Percentiles rank a stretch among this genome's conserved stretches.
Conservation (phyloP, 2,888 invertebrate species). For the Synanthedon myopaeformis region DNA sequence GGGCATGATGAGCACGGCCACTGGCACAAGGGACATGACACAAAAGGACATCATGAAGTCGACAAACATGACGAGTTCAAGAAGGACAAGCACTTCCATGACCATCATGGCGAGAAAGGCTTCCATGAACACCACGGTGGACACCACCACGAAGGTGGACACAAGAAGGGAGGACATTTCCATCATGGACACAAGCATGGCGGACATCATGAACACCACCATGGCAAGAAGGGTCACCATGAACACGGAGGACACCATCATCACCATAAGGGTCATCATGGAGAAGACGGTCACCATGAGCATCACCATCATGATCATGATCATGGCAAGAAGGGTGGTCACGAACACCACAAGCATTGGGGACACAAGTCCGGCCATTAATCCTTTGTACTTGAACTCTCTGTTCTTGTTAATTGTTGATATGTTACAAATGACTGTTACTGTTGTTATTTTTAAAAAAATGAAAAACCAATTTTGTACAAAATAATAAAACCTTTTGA, state of each 20-base stretch:
- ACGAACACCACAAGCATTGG: slow-evolving; percentile 84
- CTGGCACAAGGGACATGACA: slow-evolving; percentile 86
- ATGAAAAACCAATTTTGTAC: slow-evolving; percentile 13
- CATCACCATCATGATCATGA: slow-evolving; percentile 79
- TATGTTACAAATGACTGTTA: slow-evolving; percentile 17
- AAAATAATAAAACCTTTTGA: slow-evolving; percentile 7
- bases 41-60: slow-evolving; percentile 85
- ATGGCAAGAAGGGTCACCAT: slow-evolving; percentile 82
- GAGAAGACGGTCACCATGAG: slow-evolving; percentile 80
- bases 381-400: slow-evolving; percentile 16
- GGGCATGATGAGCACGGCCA: slow-evolving; percentile 71
- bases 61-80: slow-evolving; percentile 87
- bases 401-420: slow-evolving; percentile 39
- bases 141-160: slow-evolving; percentile 80
- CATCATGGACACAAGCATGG: slow-evolving; percentile 84
- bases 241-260: slow-evolving; percentile 83
- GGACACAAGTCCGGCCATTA: slow-evolving; percentile 71
- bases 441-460: slow-evolving; percentile 26
- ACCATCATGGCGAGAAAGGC: slow-evolving; percentile 83
- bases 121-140: slow-evolving; percentile 83
- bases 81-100: slow-evolving; percentile 87
- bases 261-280: slow-evolving; percentile 82
- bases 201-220: slow-evolving; percentile 80
- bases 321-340: slow-evolving; percentile 83
- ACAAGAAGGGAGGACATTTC: slow-evolving; percentile 84